A percentile compares a stretch with the other conserved stretches of the same genome.
Conservation (phyloP, 2,888 invertebrate genomes). For the Platycnemis pennipes region DNA sequence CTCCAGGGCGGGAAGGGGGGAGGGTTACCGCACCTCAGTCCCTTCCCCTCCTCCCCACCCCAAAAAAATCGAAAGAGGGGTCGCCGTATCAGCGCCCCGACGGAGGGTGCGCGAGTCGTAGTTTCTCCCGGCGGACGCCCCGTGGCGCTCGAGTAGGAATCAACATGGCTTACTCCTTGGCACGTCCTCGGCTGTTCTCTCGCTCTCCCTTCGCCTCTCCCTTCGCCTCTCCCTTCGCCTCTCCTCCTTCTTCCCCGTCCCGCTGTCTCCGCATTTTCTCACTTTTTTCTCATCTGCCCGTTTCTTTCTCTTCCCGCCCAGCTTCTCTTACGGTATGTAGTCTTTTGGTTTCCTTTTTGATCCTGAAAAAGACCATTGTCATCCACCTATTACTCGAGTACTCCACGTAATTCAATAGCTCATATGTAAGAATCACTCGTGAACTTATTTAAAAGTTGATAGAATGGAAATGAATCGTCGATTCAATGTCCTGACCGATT, state of each 20-base stretch:
- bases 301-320: not conserved
- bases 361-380: too few species aligned
- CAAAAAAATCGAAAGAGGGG: constrained; percentile 50
- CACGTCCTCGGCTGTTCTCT: not conserved
- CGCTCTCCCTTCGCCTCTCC: not conserved
- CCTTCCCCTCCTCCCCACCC: constrained; percentile 24
- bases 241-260: not conserved
- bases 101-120: constrained; percentile 48
- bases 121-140: constrained; percentile 56
- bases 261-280: not conserved
- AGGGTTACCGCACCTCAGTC: constrained; percentile 1
- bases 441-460: too few species aligned
- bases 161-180: constrained; percentile 61
- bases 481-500: too few species aligned
- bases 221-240: not conserved
- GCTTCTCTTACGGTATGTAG: too few species aligned
- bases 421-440: too few species aligned
- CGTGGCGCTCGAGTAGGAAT: constrained; percentile 58
- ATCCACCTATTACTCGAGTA: too few species aligned
- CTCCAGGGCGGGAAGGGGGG: not conserved
- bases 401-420: too few species aligned
- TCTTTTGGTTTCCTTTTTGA: too few species aligned
- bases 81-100: constrained; percentile 60
- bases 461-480: too few species aligned
- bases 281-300: not conserved